phyloP scores from a whole-genome alignment of 2,113 vertebrate genomes.

The Aythya baeri region DNA sequence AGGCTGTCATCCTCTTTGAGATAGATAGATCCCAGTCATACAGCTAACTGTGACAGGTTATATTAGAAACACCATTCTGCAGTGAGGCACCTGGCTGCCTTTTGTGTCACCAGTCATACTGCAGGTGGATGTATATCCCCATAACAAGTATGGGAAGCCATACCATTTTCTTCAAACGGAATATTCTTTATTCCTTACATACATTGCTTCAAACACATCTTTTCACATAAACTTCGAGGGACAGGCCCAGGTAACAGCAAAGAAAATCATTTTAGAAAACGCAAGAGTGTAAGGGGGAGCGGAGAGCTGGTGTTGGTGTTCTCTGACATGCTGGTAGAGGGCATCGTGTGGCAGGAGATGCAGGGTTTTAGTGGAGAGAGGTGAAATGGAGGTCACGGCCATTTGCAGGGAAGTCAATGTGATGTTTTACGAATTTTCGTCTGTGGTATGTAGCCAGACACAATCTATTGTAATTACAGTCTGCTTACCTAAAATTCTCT shows the following conservation, averaged over 20 bases:
- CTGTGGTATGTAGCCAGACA: background rate
- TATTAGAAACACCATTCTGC: background rate
- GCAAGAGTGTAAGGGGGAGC: background rate
- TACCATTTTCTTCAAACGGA: background rate
- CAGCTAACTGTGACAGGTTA: background rate
- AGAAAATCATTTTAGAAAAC: background rate
- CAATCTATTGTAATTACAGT: constrained; percentile 41
- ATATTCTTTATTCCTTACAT: background rate
- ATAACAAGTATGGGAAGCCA: background rate
- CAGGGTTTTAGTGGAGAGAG: constrained; percentile 18
- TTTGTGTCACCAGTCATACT: background rate
- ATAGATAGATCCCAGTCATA: background rate
- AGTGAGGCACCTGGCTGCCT: background rate
- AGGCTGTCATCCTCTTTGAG: background rate
- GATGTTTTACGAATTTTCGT: background rate
- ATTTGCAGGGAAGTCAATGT: constrained; percentile 12
- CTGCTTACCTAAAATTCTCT: constrained; percentile 37
- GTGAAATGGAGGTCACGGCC: constrained; percentile 56
- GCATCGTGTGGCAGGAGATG: constrained; percentile 27
- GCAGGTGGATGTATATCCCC: background rate
- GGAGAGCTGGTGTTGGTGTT: background rate
- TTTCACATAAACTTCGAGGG: background rate
- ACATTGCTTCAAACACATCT: background rate
- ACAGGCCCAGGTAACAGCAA: background rate
- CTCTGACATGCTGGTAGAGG: background rate